Evolutionary conservation across 2,888 invertebrate genomes (phyloP).

Genomic region (Lasioglossum marginatum): DNA sequence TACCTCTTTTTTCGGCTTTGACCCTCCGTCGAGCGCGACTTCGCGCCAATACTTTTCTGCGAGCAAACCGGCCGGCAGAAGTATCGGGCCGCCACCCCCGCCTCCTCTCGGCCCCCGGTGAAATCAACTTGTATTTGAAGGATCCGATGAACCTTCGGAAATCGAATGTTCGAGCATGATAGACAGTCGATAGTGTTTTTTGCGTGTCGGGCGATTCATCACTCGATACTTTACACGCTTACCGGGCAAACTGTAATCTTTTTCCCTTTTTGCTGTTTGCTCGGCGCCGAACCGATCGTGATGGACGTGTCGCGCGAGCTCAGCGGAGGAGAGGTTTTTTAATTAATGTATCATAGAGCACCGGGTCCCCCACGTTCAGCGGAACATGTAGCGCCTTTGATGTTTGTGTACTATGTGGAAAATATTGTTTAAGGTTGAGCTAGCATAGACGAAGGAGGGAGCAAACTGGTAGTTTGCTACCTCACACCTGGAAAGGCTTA

Average conservation of each 20-base stretch:
- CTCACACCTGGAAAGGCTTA: not conserved
- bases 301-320: not conserved
- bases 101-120: conserved; percentile 32
- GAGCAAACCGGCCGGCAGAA: conserved; percentile 53
- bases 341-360: not conserved
- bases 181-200: conserved; percentile 21
- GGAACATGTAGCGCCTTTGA: not conserved
- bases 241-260: conserved; percentile 5
- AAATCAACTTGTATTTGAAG: conserved; percentile 56
- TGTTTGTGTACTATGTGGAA: not conserved
- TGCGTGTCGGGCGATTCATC: not conserved
- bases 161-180: conserved; percentile 35
- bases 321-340: conserved; percentile 1
- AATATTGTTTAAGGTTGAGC: not conserved
- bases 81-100: conserved; percentile 41
- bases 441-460: not conserved
- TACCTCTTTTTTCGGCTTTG: conserved; percentile 64
- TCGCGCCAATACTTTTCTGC: conserved; percentile 67
- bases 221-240: conserved; percentile 12
- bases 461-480: too few species aligned
- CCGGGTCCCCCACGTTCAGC: not conserved
- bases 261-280: not conserved
- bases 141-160: conserved; percentile 50
- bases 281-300: not conserved
- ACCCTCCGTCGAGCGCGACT: conserved; percentile 63